Base-by-base conservation (phyloP, 2,113 vertebrate genomes). In the Catharus minimus region DNA sequence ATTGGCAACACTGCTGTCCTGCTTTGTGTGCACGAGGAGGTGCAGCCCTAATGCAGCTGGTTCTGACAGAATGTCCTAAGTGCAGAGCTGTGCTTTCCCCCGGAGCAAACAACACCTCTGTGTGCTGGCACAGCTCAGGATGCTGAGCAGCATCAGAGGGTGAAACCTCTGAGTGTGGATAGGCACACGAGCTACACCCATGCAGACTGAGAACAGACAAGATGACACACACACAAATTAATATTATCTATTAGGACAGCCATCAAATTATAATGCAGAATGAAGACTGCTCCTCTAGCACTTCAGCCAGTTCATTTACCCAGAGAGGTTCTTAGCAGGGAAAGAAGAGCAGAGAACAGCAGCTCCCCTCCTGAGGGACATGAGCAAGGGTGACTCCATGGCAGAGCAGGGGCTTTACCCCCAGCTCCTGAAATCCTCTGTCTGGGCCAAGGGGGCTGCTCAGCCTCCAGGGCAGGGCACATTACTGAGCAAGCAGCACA, bases 271-370 rank as follows among this genome's bases (percentile, higher is more conserved):
- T 16, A 58, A 82, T 47, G 75, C 53, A 46, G 33, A 91, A 78
- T 67, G 38, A 93, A 38, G 43, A 36, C 18, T 46, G 87, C 30
- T 95, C 24, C n/a, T 77, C 61, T 74, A 16, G 41, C 67, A 79
- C 74, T 85, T 87, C 66, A 79, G 76, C 75, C 46, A 73, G 74
- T 28, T 94, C 47, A 65, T 82, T 90, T 88, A 86, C 66, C 64
- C 32, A 57, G 55, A 81, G 50, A 58, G 27, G 36, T 75, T 56
- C 65, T 78, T 11, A 44, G 49, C 32, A 39, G 21, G 20, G 38
- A 64, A 81, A 81, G 36, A 52, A 67, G 79, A 84, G 53, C 57
- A 82, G 30, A 65, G 61, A 75, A 78, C 6, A 60, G n/a, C 66
- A 78, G 8, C 13, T 56, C 27, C 26, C 15, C 36, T 73, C 58